These are phyloP conservation scores for Diadumene lineata DNA, from an alignment of 92 coral and sea anemone species.

Conservation along the genomic window DNA sequence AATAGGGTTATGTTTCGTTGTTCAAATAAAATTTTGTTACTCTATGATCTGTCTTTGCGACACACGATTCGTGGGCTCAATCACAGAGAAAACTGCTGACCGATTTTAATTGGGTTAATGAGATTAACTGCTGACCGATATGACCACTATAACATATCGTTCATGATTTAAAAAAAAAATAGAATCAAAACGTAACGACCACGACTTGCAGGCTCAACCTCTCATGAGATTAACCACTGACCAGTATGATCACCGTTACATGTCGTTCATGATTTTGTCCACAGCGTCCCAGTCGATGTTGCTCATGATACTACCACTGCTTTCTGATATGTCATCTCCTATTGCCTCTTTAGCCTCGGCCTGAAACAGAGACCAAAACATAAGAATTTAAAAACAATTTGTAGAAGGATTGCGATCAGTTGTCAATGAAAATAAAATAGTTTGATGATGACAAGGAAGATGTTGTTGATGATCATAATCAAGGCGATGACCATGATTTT, in stretches of 20 bases:
- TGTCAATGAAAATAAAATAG: no score
- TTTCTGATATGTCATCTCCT: constrained; percentile 91
- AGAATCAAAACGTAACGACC: no score
- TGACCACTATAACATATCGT: no score
- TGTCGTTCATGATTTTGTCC: constrained; percentile 68
- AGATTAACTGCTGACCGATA: no score
- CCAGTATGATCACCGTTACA: constrained; percentile 3
- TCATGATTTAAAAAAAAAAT: no score
- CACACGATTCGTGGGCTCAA: no score
- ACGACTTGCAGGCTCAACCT: background rate
- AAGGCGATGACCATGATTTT: background rate
- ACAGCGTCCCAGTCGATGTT: constrained; percentile 93
- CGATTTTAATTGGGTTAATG: no score
- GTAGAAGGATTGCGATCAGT: no score
- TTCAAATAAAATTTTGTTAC: no score
- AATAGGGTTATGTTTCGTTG: no score
- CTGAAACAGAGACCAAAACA: constrained; percentile 28
- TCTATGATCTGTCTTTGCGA: no score
- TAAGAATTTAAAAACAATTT: background rate
- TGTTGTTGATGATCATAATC: background rate
- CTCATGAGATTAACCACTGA: background rate
- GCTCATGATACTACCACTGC: constrained; percentile 84
- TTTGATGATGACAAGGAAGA: background rate
- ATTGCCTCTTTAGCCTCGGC: constrained; percentile 97
- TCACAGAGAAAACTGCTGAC: no score